Conservation (phyloP, 2,888 invertebrate genomes). For the Acleris laterana region DNA sequence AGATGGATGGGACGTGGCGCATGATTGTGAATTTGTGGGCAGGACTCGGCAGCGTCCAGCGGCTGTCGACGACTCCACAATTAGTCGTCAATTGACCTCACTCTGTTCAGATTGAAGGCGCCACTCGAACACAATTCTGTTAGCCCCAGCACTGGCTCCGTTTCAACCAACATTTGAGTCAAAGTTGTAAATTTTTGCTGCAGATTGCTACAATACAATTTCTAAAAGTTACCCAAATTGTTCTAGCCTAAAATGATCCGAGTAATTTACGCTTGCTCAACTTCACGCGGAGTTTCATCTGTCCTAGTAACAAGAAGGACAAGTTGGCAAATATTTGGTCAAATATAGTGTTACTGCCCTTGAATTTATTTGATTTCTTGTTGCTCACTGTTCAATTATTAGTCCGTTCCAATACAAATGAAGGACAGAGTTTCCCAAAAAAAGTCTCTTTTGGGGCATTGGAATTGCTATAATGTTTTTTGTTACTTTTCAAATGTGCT, state of each 20-base stretch:
- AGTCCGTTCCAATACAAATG: not conserved
- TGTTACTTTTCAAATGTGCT: not conserved
- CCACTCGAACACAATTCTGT: conserved; percentile 40
- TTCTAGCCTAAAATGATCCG: conserved; percentile 12
- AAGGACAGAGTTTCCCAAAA: conserved; percentile 14
- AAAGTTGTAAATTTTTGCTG: not conserved
- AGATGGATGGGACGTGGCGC: not conserved
- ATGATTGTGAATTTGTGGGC: conserved; percentile 14
- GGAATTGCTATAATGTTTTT: not conserved
- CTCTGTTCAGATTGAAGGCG: conserved; percentile 60
- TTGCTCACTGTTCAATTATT: conserved; percentile 21
- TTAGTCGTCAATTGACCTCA: conserved; percentile 78
- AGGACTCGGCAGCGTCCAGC: conserved; percentile 11
- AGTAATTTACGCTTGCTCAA: conserved; percentile 14
- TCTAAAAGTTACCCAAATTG: conserved; percentile 5
- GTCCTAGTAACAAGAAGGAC: conserved; percentile 19
- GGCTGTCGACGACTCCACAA: conserved; percentile 59
- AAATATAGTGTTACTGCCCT: conserved; percentile 14
- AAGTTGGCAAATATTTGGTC: conserved; percentile 21
- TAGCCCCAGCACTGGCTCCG: not conserved
- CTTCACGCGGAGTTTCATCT: conserved; percentile 17
- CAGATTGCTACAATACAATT: not conserved
- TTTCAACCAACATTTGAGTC: not conserved
- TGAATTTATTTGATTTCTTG: conserved; percentile 21
- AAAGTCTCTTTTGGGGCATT: not conserved